Conservation (phyloP, 2,113 vertebrate species). For the Callocephalon fimbriatum region DNA sequence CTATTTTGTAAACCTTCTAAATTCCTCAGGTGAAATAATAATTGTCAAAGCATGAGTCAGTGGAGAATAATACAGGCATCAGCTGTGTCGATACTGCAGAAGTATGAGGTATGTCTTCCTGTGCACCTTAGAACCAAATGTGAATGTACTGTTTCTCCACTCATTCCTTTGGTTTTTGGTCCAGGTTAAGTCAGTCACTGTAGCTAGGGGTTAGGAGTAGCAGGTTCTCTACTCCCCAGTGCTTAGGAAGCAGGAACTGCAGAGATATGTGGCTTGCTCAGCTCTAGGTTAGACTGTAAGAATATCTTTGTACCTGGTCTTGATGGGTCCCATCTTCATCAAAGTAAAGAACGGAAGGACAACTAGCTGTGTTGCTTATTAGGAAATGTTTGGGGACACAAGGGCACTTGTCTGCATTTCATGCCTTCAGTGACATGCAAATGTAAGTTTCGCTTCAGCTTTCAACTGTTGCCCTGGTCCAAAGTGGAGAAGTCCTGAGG, state of each 20-base stretch:
- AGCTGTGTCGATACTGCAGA: neutral
- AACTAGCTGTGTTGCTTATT: accelerated
- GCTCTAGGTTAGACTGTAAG: neutral
- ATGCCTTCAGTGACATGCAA: accelerated
- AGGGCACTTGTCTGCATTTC: neutral
- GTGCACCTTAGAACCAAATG: no score
- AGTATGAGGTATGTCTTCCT: no score
- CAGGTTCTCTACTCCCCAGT: accelerated
- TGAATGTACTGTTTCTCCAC: no score
- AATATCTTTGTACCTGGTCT: neutral
- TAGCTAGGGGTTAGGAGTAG: neutral
- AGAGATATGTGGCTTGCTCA: neutral
- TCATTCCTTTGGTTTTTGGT: no score
- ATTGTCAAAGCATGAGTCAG: accelerated
- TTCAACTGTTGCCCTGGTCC: neutral
- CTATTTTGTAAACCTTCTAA: neutral
- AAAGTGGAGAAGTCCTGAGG: neutral
- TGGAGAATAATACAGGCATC: neutral
- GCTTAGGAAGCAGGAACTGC: neutral
- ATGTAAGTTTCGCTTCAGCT: neutral
- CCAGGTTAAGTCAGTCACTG: accelerated
- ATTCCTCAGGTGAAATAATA: neutral
- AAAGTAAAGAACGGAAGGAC: neutral
- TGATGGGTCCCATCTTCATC: neutral
- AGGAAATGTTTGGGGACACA: neutral